Evolutionary conservation across 1,140 invertebrate species (phyloP), one percentile per base, ranked within the genome.

Genomic region (Zaprionus inermis): DNA sequence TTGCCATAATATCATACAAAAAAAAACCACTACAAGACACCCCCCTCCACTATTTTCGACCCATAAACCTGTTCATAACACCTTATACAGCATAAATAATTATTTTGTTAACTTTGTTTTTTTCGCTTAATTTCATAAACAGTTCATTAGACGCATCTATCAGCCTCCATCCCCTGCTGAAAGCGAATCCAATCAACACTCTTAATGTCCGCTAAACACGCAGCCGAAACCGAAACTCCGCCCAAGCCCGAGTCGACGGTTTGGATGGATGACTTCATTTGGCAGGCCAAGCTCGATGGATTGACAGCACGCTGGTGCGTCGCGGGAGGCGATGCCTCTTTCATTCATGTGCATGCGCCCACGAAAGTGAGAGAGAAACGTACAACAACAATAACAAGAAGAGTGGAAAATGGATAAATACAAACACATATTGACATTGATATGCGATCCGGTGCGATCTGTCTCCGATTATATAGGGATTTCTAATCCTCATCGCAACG

Each of bases 191-290:
- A 82, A 88, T 77, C 63, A 85, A 54, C 58, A 61, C 60, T 49
- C 63, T 75, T 82, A 88, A 86, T 86, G 72, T 69, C 52, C 56
- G 51, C 36, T 24, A 46, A 69, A 72, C 82, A 86, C 71, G 76
- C 79, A 73, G 24, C 18, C 49, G 22, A 20, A 14, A 18, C 18
- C 18, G 10, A 12, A 41, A 20, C 44, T 49, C 44, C 44, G 44
- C 44, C 44, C 44, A 22, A 49, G 44, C 44, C 7, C 6, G 7
- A 32, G 5, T 32, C 30, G 28, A 28, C 5, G 30, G 24, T 28
- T 9, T 32, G 30, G 16, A 18, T 22, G 71, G 83, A 83, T 86
- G 83, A 77, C 72, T 88, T 86, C 79, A 88, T 86, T 82, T 81
- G 56, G 38, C 38, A 16, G 38, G 6, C n/a, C 38, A 7, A 44